Conservation (phyloP, 2,113 vertebrate genomes). For the Hypocryptadius cinnamomeus region DNA sequence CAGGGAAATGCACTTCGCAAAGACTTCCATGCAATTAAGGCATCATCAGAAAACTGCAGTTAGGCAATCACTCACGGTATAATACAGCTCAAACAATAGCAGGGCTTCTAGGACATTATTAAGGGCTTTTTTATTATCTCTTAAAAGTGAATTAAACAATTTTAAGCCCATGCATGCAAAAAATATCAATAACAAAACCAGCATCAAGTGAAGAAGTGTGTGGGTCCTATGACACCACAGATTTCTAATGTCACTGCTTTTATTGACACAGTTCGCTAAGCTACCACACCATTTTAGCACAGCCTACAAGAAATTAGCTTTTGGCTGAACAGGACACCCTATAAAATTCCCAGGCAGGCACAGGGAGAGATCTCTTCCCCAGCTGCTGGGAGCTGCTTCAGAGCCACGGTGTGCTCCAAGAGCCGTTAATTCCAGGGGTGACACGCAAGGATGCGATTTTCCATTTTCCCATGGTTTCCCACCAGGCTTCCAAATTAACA, state of each 20-base stretch:
- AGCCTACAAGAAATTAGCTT: conserved; percentile 18
- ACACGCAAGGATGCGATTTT: not conserved
- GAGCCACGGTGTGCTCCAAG: not conserved
- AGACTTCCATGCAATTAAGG: not conserved
- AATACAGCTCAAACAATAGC: not conserved
- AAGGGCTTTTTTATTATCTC: not conserved
- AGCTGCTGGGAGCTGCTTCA: not conserved
- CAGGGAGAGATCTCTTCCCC: not conserved
- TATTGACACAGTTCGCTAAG: not conserved
- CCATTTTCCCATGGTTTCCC: conserved; percentile 51
- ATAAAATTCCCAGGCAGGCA: conserved; percentile 15
- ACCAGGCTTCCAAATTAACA: conserved; percentile 46
- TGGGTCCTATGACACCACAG: not conserved
- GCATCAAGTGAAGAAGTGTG: not conserved
- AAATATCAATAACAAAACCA: not conserved
- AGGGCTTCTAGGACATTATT: not conserved
- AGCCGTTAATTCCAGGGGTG: not conserved
- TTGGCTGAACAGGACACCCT: not conserved
- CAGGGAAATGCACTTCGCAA: not conserved
- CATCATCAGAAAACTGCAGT: not conserved
- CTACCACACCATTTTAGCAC: conserved; percentile 8
- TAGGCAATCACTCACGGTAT: not conserved
- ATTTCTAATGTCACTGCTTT: not conserved
- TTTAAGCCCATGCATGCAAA: not conserved
- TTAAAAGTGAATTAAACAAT: not conserved